A percentile compares a stretch with the other conserved stretches of the same genome.
These are phyloP conservation scores for Rhogogaster chlorosoma DNA, from an alignment of 2,888 invertebrate species.

Conservation along the genomic window DNA sequence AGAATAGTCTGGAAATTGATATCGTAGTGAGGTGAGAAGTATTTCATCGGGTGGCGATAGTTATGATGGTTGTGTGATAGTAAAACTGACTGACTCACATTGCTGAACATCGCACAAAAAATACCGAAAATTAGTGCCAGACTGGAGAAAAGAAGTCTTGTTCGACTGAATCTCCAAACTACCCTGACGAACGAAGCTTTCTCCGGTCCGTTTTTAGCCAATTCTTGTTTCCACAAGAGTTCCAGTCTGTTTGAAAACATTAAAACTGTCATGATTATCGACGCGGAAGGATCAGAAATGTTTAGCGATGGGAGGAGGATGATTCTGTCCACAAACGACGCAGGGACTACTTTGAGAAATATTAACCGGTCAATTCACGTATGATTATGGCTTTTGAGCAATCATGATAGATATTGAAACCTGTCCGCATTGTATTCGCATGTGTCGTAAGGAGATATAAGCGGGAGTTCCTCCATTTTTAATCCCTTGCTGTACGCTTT, in stretches of 20 bases:
- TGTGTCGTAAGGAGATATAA: slow-evolving; percentile 77
- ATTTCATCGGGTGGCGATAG: background rate
- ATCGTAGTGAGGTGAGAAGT: too few relatives aligned
- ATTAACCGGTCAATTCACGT: too few relatives aligned
- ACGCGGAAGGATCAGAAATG: too few relatives aligned
- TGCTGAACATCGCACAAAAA: slow-evolving; percentile 78
- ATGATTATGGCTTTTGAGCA: too few relatives aligned
- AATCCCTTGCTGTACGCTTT: slow-evolving; percentile 78
- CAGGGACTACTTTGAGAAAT: too few relatives aligned
- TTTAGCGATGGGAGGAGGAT: too few relatives aligned
- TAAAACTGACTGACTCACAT: background rate
- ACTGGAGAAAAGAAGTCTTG: slow-evolving; percentile 77
- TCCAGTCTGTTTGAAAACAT: slow-evolving; percentile 75
- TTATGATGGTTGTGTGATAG: background rate
- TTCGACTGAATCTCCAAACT: slow-evolving; percentile 78
- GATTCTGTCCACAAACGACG: too few relatives aligned
- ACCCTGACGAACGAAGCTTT: slow-evolving; percentile 78
- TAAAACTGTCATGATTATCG: too few relatives aligned
- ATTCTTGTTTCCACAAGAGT: slow-evolving; percentile 79
- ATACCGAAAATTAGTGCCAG: slow-evolving; percentile 76
- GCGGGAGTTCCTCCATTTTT: slow-evolving; percentile 73
- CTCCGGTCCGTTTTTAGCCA: slow-evolving; percentile 75
- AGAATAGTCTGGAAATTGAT: slow-evolving; percentile 75
- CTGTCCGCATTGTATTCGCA: slow-evolving; percentile 79
- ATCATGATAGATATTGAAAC: slow-evolving; percentile 66